Evolutionary conservation across 2,888 invertebrate genomes (phyloP), one percentile per base, ranked within the genome.

Genomic region (Eristalis tenax): DNA sequence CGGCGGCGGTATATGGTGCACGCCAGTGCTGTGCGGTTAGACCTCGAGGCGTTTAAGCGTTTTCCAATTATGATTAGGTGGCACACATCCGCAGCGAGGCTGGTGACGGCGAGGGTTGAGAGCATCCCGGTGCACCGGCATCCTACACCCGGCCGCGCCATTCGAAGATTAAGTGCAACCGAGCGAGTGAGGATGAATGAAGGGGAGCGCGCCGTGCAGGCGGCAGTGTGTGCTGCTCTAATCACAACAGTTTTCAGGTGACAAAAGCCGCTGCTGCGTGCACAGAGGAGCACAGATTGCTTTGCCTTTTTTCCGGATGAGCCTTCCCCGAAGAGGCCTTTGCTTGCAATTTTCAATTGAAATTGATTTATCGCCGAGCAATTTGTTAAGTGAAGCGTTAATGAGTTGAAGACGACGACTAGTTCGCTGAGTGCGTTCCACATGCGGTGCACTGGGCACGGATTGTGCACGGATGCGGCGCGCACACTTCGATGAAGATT

Each of bases 221-320:
- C 43, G 71, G 66, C 59, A 61, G 71, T 57, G 50, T 68, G 69
- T 61, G 50, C 59, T 57, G 15, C 50, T 83, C 83, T 83, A 83
- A 87, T 87, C 87, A 87, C 56, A 83, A 83, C 69, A 80, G 73
- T 79, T 50, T 83, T 75, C 79, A 80, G 79, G 87, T 87, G 87
- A 87, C 87, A 87, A 87, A 87, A 80, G 83, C 63, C 35, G 66
- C 68, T 71, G 63, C 61, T 65, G 80, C 83, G 73, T 73, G 38
- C 64, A 68, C 2, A 56, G 50, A 59, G 50, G 50, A 50, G 50
- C 50, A 38, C 64, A 64, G 68, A 59, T 66, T 76, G 63, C 73
- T 73, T 73, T 79, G 57, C 57, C 76, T 73, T 76, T 83, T 15
- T 61, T 76, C 79, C 61, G 65, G n/a, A 66, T 87, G 79, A 76